Base-by-base conservation (phyloP, 2,888 invertebrate genomes). In the Microplitis deprimator region DNA sequence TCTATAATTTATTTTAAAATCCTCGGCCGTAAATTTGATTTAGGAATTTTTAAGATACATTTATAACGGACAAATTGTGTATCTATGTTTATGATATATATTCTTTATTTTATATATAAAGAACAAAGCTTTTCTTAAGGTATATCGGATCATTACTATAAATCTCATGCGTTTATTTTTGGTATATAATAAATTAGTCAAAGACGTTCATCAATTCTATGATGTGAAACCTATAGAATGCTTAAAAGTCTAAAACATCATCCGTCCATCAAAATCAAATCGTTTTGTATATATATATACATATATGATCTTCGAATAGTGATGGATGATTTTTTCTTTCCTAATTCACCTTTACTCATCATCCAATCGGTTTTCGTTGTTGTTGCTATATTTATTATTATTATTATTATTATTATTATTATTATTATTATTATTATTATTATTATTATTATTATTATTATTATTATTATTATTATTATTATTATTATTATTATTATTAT, bases 181-280 rank as follows among this genome's bases (percentile, higher is more conserved):
- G 82, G 81, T 50, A 5, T 85, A 83, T 85, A 86, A 88, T 88
- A 88, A 89, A 89, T 89, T 88, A 89, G 89, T 87, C 85, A 86
- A 87, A 87, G 85, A 85, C 87, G 85, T 85, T 89, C 89, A 89
- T 89, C 87, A 89, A 89, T 89, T 89, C 88, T 86, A 84, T 84
- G 87, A 84, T 81, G 81, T 82, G 76, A 80, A 81, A 79, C 80
- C 80, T 80, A 81, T 79, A 81, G 78, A 80, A 78, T 75, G 72
- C 71, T 75, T 68, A 75, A 79, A 71, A 73, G 65, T 76, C 79
- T 77, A 79, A 81, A 84, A 80, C 81, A 82, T 81, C 83, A 83
- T 83, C 80, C 83, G 82, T 82, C 81, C 80, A 81, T 82, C 82
- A 82, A 79, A 81, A 81, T 80, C 82, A 81, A 83, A 80, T 82